Evolutionary conservation across 2,797 vertebrate genomes (phyloP).

Genomic region (Pachyuromys duprasi): DNA sequence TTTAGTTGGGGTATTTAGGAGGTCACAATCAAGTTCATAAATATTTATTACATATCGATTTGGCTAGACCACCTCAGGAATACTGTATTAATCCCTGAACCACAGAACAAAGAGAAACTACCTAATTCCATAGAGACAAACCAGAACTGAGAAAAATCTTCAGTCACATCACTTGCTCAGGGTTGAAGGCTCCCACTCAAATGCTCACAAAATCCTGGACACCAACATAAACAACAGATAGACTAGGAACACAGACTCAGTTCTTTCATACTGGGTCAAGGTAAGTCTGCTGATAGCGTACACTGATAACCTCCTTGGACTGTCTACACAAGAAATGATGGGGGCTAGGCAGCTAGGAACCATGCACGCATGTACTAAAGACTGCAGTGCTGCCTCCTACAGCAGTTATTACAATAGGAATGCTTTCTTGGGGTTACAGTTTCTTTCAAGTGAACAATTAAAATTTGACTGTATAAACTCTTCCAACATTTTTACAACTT

Average conservation of each 20-base stretch:
- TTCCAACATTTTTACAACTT: neutral
- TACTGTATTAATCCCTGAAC: neutral
- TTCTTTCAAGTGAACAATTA: neutral
- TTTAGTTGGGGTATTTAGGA: neutral
- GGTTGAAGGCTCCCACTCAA: neutral
- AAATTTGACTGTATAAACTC: constrained; percentile 17
- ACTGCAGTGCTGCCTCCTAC: neutral
- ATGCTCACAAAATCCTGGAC: neutral
- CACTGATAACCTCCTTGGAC: neutral
- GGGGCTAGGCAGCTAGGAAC: neutral
- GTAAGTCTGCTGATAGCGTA: neutral
- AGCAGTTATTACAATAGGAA: neutral
- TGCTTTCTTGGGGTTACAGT: neutral
- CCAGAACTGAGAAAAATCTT: neutral
- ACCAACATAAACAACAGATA: neutral
- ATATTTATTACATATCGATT: neutral
- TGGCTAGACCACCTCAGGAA: neutral
- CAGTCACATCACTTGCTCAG: neutral
- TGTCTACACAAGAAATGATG: too few species aligned
- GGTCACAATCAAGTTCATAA: neutral
- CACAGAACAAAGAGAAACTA: neutral
- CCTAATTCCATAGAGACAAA: neutral
- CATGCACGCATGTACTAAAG: neutral
- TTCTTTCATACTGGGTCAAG: neutral
- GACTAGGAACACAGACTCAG: neutral